phyloP scores from a whole-genome alignment of 2,113 vertebrate species.

The Pteropus alecto region DNA sequence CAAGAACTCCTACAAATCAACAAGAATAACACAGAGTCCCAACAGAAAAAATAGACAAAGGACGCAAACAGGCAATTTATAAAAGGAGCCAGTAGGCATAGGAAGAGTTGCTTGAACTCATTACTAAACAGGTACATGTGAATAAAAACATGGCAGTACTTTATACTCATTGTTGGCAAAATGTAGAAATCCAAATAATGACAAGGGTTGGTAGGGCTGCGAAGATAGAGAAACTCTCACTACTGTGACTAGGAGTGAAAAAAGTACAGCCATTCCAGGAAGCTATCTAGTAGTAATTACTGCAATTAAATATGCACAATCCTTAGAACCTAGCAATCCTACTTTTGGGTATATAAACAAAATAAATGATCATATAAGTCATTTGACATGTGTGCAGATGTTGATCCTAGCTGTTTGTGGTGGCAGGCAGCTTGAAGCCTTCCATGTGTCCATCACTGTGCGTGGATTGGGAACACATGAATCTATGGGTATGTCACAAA shows the following conservation, averaged over 20 bases:
- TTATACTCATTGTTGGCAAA: not conserved
- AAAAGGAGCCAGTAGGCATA: not conserved
- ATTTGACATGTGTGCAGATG: not conserved
- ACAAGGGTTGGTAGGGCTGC: not conserved
- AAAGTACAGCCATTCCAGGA: not conserved
- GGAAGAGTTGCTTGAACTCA: not conserved
- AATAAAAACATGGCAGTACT: not conserved
- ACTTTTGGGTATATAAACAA: not conserved
- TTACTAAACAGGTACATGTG: not conserved
- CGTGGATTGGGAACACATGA: too few relatives aligned
- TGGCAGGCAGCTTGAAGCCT: too few relatives aligned
- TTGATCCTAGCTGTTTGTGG: not conserved
- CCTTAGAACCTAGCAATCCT: not conserved
- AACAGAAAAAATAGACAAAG: not conserved
- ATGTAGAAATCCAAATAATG: not conserved
- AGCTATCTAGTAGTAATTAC: not conserved
- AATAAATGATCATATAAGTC: not conserved
- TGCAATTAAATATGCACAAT: not conserved
- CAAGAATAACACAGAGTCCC: not conserved
- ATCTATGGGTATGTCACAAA: fast-evolving
- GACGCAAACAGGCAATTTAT: not conserved
- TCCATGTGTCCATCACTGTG: fast-evolving
- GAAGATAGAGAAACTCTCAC: not conserved
- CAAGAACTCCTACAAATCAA: not conserved
- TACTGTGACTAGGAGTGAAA: not conserved